A percentile compares a stretch with the other conserved stretches of the same genome.
Evolutionary conservation across 2,888 invertebrate genomes (phyloP).

Genomic region (Serrognathus titanus): DNA sequence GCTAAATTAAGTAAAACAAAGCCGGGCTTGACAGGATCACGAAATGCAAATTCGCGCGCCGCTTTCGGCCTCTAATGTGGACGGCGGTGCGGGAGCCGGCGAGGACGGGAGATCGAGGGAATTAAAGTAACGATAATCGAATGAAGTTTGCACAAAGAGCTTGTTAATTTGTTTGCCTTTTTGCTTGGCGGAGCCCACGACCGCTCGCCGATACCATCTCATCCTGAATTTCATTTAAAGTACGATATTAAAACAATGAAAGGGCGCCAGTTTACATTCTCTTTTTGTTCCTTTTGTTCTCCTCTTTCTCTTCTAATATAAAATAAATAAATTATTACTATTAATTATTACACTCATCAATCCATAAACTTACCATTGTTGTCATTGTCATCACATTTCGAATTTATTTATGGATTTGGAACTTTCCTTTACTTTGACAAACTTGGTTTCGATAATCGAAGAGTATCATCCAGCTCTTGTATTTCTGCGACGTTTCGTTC

Average conservation of each 20-base stretch:
- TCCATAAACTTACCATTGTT: no score
- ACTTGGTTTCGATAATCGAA: no score
- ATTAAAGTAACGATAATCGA: slow-evolving; percentile 32
- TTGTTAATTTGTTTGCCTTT: slow-evolving; percentile 31
- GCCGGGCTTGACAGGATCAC: slow-evolving; percentile 23
- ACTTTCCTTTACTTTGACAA: no score
- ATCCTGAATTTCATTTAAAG: slow-evolving; percentile 16
- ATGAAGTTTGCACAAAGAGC: slow-evolving; percentile 33
- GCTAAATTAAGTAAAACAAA: slow-evolving; percentile 18
- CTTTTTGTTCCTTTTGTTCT: neutral
- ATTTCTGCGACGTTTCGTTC: no score
- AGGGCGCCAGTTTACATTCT: slow-evolving; percentile 4
- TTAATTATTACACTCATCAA: no score
- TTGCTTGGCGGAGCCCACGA: slow-evolving; percentile 26
- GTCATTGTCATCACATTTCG: no score
- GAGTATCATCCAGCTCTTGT: no score
- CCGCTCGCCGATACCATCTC: slow-evolving; percentile 26
- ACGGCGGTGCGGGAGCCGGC: slow-evolving; percentile 20
- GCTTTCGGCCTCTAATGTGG: slow-evolving; percentile 28
- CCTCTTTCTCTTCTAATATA: no score
- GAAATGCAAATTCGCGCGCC: slow-evolving; percentile 29
- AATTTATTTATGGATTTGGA: no score
- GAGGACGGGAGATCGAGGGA: slow-evolving; percentile 27
- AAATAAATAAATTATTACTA: no score
- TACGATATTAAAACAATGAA: slow-evolving; percentile 15